Base-by-base conservation (phyloP, 2,113 vertebrate genomes). In the Pseudorectes ferrugineus region DNA sequence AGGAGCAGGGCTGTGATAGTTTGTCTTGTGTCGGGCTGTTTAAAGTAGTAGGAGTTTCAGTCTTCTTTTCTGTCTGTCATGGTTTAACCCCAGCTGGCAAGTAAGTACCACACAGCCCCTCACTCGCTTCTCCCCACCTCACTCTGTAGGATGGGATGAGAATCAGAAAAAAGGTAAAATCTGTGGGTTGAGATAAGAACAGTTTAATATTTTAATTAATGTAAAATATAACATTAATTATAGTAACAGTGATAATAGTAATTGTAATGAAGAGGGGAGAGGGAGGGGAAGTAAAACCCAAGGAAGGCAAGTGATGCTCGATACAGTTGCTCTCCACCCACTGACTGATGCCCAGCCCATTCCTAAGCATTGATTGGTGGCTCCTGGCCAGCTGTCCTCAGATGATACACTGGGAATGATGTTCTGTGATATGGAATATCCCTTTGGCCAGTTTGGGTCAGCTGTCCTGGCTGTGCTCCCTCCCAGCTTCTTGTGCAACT, bases 11-110 rank as follows among this genome's bases (percentile, higher is more conserved):
- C 40, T 9, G 0, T 8, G 31, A 8, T 17, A 29, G 35, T 55
- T 85, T 0, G 0, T 66, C 19, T 2, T 36, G 15, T 61, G 25
- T 42, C 0, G 0, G 18, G 16, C 42, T 66, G 6, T 54, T 29
- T 36, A 42, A 92, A 68, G 35, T 25, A 55, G 36, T 8, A 14
- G 58, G 49, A 49, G 12, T 54, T 62, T 88, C 18, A 31, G 54
- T n/a, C 49, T 73, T 81, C 4, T 75, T 77, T 54, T 72, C 38
- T 81, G 29, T 40, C 17, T 83, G 20, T 49, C 0, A 0, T 76
- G 31, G 42, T 70, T 62, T 68, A 42, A 51, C 8, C 40, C 48
- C 35, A 35, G 29, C 48, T 76, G 40, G 31, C 31, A 45, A 22
- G 11, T 33, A 38, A 80, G 22, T 43, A 23, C 31, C 42, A 48